phyloP scores from a whole-genome alignment of 1,140 invertebrate species.

The Drosophila takahashii region DNA sequence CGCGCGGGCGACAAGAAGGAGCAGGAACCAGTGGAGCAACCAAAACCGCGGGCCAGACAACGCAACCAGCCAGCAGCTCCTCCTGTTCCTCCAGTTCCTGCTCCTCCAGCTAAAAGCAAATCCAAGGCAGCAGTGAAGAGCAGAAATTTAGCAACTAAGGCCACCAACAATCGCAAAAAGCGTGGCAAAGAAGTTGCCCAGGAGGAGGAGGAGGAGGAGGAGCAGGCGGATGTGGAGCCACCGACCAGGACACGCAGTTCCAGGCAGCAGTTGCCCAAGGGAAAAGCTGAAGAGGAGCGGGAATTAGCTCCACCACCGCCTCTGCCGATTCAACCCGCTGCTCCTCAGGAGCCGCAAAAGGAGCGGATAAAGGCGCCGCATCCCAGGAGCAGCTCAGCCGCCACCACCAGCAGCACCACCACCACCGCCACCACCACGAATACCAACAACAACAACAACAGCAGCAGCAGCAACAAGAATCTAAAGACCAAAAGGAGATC shows the following conservation, averaged over 20 bases:
- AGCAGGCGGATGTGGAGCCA: background rate
- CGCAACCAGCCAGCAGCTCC: constrained; percentile 14
- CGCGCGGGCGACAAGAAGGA: constrained; percentile 18
- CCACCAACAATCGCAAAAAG: constrained; percentile 6
- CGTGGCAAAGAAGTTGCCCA: constrained; percentile 12
- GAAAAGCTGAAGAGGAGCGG: background rate
- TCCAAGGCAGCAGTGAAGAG: constrained; percentile 8
- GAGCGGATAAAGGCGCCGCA: constrained; percentile 3
- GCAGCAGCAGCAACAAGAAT: constrained; percentile 69
- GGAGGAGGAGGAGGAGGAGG: background rate
- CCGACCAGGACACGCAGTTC: constrained; percentile 41
- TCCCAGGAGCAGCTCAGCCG: constrained; percentile 17
- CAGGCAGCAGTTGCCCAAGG: constrained; percentile 26
- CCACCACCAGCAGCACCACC: constrained; percentile 5
- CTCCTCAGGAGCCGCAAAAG: background rate
- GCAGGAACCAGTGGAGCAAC: constrained; percentile 11
- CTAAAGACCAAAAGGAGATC: constrained; percentile 72
- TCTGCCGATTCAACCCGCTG: background rate
- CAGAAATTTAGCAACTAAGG: constrained; percentile 7
- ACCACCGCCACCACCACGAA: constrained; percentile 5
- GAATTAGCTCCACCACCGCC: background rate
- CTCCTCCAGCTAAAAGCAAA: background rate
- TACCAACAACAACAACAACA: constrained; percentile 65
- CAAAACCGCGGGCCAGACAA: constrained; percentile 19
- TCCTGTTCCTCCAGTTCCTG: background rate